Evolutionary conservation across 2,113 vertebrate species (phyloP).

Genomic region (Chaetodon trifascialis): DNA sequence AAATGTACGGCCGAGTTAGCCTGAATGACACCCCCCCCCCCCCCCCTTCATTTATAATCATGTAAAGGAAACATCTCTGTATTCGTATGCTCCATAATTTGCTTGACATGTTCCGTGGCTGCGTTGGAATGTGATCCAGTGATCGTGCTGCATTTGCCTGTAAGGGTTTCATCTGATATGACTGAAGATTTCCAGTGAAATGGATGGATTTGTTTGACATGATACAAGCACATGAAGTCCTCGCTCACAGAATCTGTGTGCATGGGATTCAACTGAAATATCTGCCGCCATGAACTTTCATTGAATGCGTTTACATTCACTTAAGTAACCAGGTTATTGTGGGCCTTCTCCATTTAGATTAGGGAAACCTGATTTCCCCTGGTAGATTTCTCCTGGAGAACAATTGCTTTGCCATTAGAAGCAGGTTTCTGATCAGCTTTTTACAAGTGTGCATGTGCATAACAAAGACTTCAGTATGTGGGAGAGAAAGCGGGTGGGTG

Average conservation of each 20-base stretch:
- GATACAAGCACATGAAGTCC: not conserved
- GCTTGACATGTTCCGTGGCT: not conserved
- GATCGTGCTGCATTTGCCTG: not conserved
- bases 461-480: conserved; percentile 15
- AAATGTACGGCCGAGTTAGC: conserved; percentile 34
- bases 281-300: not conserved
- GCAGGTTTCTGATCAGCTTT: conserved; percentile 2
- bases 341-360: not conserved
- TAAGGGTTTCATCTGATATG: not conserved
- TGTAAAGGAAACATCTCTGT: not conserved
- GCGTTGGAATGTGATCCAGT: not conserved
- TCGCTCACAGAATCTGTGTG: not conserved
- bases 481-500: not conserved
- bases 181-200: not conserved
- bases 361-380: conserved; percentile 43
- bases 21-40: conserved; percentile 12
- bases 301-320: not conserved
- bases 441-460: not conserved
- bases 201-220: not conserved
- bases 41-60: not conserved
- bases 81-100: not conserved
- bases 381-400: conserved; percentile 29
- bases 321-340: not conserved
- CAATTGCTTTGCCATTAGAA: conserved; percentile 3
- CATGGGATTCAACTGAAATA: not conserved